Base-by-base conservation (phyloP, 2,797 vertebrate genomes). In the Gadopsis marmoratus region DNA sequence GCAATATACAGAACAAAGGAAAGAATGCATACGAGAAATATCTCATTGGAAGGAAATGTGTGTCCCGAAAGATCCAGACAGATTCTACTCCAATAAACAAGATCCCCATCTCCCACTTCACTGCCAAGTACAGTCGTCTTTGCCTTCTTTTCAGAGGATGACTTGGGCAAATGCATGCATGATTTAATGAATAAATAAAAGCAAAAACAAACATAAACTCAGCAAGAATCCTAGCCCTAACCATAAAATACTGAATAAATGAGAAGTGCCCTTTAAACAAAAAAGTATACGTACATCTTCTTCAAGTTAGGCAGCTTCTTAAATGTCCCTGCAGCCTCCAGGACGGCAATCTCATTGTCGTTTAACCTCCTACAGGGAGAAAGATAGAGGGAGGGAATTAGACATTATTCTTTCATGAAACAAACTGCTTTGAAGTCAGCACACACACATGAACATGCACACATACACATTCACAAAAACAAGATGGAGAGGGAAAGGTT, bases 271-370 rank as follows among this genome's bases (percentile, higher is more conserved):
- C 55, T 41, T 54, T 23, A 21, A 31, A 55, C 50, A 35, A 41
- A 48, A 76, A 63, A n/a, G 7, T 43, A 67, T 56, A 96, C 97
- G 70, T 96, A 99, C 98, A 99, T 98, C 92, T 98, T 99, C 78
- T 90, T 95, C 74, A 99, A 94, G 93, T 97, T 97, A 23, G 97
- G 96, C 76, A 99, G 90, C 93, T 97, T 99, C 96, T 97, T 99
- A 90, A 99, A 99, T 59, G 95, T 95, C 75, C 97, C 97, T 0
- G 94, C 82, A 68, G 96, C 95, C 86, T 99, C 98, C 87, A 99
- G 91, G 48, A 97, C 68, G 26, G 96, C 92, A 90, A 99, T 97
- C 55, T 99, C 98, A 71, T 99, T 99, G 96, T 99, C 97, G n/a
- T 99, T 98, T 90, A 99, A 91, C 79, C 97, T 95, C 92, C 98